Conservation (phyloP, 2,113 vertebrate species). For the Pelobates fuscus region DNA sequence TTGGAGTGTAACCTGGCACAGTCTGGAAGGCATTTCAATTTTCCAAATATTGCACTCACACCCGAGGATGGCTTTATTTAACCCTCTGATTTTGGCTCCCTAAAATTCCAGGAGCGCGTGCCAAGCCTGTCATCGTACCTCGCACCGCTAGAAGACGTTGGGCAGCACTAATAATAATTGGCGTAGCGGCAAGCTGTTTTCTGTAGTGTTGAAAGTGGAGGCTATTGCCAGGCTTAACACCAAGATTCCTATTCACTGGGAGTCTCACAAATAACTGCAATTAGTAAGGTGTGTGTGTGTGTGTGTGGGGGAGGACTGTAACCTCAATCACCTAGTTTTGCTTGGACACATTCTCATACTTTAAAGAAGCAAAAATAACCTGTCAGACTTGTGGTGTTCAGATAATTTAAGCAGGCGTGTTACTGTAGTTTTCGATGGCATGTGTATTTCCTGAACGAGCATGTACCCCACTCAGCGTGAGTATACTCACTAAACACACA, state of each 20-base stretch:
- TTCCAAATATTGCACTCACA: background rate
- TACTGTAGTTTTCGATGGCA: no score
- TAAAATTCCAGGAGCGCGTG: constrained; percentile 25
- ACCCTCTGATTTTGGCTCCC: background rate
- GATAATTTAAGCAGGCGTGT: no score
- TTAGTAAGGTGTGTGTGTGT: background rate
- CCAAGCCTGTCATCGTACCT: constrained; percentile 23
- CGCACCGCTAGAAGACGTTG: background rate
- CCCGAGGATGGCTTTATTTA: constrained; percentile 3
- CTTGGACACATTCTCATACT: background rate
- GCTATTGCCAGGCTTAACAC: constrained; percentile 30
- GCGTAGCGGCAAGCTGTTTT: constrained; percentile 1
- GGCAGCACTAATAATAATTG: constrained; percentile 5
- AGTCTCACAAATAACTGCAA: background rate
- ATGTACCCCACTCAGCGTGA: no score
- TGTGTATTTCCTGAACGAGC: no score
- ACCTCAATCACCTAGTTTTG: background rate
- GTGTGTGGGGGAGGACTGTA: background rate
- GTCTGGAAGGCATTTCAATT: background rate
- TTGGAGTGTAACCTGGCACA: background rate
- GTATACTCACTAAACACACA: no score
- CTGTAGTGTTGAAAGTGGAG: constrained; percentile 9
- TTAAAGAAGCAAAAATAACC: background rate
- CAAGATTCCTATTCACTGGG: constrained; percentile 18
- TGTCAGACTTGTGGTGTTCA: no score